Conservation (phyloP, 2,888 invertebrate genomes). For the Aromia moschata region DNA sequence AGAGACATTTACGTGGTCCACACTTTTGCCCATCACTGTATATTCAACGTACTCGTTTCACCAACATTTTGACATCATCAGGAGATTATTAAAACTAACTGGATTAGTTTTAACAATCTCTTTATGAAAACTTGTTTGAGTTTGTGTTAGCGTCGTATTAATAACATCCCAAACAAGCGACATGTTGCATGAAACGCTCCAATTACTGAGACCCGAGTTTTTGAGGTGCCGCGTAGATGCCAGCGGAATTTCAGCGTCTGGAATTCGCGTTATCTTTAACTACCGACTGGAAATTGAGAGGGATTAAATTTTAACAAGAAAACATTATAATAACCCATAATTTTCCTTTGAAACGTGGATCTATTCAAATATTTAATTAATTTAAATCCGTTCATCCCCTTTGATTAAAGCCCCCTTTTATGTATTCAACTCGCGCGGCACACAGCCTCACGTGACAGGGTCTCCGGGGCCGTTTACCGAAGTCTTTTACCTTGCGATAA, state of each 20-base stretch:
- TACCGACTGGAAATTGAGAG: slow-evolving; percentile 37
- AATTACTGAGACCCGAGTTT: too few species aligned
- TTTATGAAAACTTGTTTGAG: too few species aligned
- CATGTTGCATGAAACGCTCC: too few species aligned
- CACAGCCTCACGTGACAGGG: slow-evolving; percentile 38
- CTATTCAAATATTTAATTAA: slow-evolving; percentile 50
- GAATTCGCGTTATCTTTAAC: slow-evolving; percentile 38
- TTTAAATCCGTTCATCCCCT: slow-evolving; percentile 48
- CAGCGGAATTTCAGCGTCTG: slow-evolving; percentile 29
- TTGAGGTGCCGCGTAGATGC: slow-evolving; percentile 16
- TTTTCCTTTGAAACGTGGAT: slow-evolving; percentile 44
- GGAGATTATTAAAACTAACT: too few species aligned
- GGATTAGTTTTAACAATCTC: too few species aligned
- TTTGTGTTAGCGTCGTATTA: too few species aligned
- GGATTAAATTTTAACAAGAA: slow-evolving; percentile 46
- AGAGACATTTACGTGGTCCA: too few species aligned
- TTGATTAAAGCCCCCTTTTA: slow-evolving; percentile 47
- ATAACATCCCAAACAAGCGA: too few species aligned
- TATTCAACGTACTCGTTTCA: too few species aligned
- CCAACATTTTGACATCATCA: too few species aligned
- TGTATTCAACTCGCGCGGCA: slow-evolving; percentile 42
- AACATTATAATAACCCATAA: slow-evolving; percentile 49
- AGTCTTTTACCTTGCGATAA: slow-evolving; percentile 33
- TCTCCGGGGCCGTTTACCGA: slow-evolving; percentile 30
- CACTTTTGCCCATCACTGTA: too few species aligned